Evolutionary conservation across 2,797 vertebrate genomes (phyloP), one percentile per base, ranked within the genome.

Genomic region (Myripristis murdjan): DNA sequence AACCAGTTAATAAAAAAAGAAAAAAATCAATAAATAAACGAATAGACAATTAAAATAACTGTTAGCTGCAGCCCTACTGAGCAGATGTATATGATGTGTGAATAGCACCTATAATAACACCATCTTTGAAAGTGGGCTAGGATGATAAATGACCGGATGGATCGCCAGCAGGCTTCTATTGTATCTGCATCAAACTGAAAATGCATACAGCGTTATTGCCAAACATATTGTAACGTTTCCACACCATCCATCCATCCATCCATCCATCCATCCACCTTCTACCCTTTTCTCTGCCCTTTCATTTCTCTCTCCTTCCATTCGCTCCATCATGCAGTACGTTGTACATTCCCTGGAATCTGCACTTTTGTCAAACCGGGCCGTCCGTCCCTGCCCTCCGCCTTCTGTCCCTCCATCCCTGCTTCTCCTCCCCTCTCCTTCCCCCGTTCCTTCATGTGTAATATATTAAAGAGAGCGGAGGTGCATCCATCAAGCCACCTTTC

Each of bases 21-120:
- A n/a, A n/a, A n/a, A n/a, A n/a, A n/a, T n/a, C n/a, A n/a, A n/a
- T n/a, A n/a, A n/a, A n/a, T n/a, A 24, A n/a, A n/a, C n/a, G 24
- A 24, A 24, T 24, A 24, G 23, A 24, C 23, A 24, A 24, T 23
- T 23, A 24, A n/a, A 24, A 24, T 24, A 24, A 24, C 24, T 24
- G 23, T 24, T 24, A 24, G 23, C 24, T 24, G 1, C 23, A 24
- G 23, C 23, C 23, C 1, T 33, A 33, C 61, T 18, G 60, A 59
- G 10, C 22, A 16, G 14, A 52, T 43, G 8, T 39, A 33, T 63
- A 28, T 53, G 16, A 1, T 0, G 1, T 43, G 23, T 65, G 16
- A 60, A 56, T 69, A 60, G 9, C 16, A n/a, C 10, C 28, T n/a
- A n/a, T n/a, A n/a, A n/a, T n/a, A 46, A 62, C 10, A 20, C 31